These are phyloP conservation scores for Pygmarrhopalites habei DNA, from an alignment of 1,140 invertebrate genomes.

Conservation along the genomic window DNA sequence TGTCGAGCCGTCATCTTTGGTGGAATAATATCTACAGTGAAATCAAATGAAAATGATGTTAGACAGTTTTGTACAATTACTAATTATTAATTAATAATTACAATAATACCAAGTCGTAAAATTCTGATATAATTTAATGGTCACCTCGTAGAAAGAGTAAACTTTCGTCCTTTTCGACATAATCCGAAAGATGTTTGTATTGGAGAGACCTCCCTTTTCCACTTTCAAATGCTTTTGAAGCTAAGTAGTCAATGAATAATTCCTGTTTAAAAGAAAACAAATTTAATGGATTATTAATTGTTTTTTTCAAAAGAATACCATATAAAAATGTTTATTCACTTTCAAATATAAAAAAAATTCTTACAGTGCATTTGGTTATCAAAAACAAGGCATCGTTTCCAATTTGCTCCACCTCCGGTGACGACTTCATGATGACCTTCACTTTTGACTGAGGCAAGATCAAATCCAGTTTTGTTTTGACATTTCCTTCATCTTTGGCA, in stretches of 20 bases:
- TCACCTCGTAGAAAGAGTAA: constrained; percentile 54
- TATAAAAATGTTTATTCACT: constrained; percentile 7
- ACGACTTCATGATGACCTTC: constrained; percentile 80
- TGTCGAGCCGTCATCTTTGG: constrained; percentile 60
- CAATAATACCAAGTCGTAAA: not conserved
- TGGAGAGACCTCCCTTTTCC: constrained; percentile 49
- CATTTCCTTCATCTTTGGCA: too few relatives aligned
- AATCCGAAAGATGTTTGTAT: constrained; percentile 61
- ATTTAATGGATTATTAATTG: not conserved
- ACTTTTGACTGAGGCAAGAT: constrained; percentile 63
- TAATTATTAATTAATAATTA: constrained; percentile 1
- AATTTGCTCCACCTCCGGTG: constrained; percentile 68
- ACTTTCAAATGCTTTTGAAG: constrained; percentile 52
- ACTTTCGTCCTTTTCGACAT: constrained; percentile 57
- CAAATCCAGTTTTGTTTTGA: constrained; percentile 14
- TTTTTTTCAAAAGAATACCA: not conserved
- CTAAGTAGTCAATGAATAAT: constrained; percentile 59
- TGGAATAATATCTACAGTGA: constrained; percentile 57
- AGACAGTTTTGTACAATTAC: too few relatives aligned
- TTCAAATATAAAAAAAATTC: constrained; percentile 41
- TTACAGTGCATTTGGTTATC: constrained; percentile 66
- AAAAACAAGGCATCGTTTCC: constrained; percentile 64
- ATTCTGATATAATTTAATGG: not conserved
- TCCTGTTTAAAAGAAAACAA: constrained; percentile 46
- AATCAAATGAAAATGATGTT: constrained; percentile 4